These are phyloP conservation scores for Coccyzus lansbergi DNA, from an alignment of 2,797 vertebrate species.

Conservation along the genomic window DNA sequence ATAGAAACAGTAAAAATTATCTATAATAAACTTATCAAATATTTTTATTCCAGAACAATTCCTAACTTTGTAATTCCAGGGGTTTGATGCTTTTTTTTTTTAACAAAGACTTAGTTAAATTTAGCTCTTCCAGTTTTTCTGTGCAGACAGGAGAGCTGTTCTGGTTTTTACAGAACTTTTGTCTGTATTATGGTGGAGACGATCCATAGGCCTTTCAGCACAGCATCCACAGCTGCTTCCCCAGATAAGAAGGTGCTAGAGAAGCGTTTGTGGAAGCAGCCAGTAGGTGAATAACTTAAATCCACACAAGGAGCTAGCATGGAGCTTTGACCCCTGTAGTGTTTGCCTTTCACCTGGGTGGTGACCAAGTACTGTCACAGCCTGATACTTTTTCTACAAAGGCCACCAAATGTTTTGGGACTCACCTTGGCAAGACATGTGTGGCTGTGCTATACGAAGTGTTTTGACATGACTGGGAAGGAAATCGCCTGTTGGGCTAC, in stretches of 20 bases:
- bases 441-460: background rate
- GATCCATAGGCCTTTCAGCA: background rate
- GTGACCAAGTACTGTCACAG: background rate
- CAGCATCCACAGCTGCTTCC: background rate
- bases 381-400: background rate
- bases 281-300: fast-evolving
- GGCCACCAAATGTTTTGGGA: background rate
- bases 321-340: background rate
- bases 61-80: background rate
- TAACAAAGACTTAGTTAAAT: background rate
- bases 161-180: background rate
- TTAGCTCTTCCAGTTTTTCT: background rate
- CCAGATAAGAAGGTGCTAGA: background rate
- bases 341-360: background rate
- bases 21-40: no score
- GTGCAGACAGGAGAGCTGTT: background rate
- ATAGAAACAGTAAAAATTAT: no score
- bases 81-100: background rate
- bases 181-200: background rate
- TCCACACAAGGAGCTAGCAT: background rate
- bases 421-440: fast-evolving
- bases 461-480: background rate
- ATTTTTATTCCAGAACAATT: background rate
- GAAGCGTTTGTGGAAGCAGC: background rate
- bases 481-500: background rate